phyloP scores from a whole-genome alignment of 2,797 vertebrate genomes.

The Acanthiza pusilla region DNA sequence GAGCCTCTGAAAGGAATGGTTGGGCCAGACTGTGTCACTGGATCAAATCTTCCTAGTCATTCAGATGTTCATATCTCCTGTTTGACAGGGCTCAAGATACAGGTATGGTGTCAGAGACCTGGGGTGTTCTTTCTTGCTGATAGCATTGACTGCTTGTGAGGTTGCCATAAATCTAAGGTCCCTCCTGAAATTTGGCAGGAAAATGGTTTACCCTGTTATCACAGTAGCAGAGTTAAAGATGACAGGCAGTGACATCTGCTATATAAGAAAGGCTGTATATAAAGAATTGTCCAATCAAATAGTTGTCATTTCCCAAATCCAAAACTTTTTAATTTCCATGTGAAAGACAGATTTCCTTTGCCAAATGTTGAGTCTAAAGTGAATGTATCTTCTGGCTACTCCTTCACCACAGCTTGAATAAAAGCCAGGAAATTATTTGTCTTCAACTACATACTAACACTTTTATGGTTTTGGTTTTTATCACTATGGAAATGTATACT shows the following conservation, averaged over 20 bases:
- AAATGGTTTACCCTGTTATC: not conserved
- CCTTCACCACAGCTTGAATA: not conserved
- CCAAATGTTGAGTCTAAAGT: not conserved
- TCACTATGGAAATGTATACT: not conserved
- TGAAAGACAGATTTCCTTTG: not conserved
- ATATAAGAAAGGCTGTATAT: not conserved
- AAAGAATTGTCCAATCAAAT: not conserved
- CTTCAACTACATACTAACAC: not conserved
- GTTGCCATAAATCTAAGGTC: not conserved
- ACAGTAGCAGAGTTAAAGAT: not conserved
- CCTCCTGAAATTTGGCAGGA: not conserved
- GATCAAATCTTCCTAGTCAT: constrained; percentile 93
- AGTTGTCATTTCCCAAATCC: not conserved
- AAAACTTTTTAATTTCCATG: not conserved
- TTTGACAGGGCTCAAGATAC: constrained; percentile 91
- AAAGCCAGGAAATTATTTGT: not conserved
- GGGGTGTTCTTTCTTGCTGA: not conserved
- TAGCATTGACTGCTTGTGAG: not conserved
- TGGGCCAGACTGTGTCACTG: constrained; percentile 90
- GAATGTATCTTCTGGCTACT: not conserved
- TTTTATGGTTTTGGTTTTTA: not conserved
- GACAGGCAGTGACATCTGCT: not conserved
- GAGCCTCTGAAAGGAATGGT: constrained; percentile 75
- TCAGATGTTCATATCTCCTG: constrained; percentile 91
- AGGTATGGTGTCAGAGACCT: constrained; percentile 71